These are phyloP conservation scores for Erpetoichthys calabaricus DNA, from an alignment of 2,797 vertebrate species.

Conservation along the genomic window DNA sequence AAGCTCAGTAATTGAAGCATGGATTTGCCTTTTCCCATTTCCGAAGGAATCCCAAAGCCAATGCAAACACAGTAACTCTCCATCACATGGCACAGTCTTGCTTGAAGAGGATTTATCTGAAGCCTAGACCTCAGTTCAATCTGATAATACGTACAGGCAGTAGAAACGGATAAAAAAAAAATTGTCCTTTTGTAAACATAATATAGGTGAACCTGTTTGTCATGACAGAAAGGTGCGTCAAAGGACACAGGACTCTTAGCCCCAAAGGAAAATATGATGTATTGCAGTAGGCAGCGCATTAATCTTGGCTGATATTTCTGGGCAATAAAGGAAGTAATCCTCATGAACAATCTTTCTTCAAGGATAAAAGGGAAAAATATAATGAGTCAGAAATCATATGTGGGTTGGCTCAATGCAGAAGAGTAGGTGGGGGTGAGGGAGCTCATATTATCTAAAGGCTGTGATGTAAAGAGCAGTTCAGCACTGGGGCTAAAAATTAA, in stretches of 20 bases:
- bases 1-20: not conserved
- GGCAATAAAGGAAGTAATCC: conserved; percentile 48
- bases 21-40: conserved; percentile 10
- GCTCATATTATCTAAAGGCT: conserved; percentile 18
- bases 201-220: conserved; percentile 43
- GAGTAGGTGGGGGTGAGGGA: conserved; percentile 6
- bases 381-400: conserved; percentile 33
- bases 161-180: conserved; percentile 26
- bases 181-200: conserved; percentile 47
- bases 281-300: conserved; percentile 40
- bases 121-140: conserved; percentile 25
- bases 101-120: conserved; percentile 30
- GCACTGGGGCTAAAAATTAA: conserved; percentile 16
- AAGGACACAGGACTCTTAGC: conserved; percentile 31
- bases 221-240: conserved; percentile 38
- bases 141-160: conserved; percentile 28
- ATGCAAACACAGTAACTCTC: conserved; percentile 20
- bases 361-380: conserved; percentile 39
- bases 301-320: conserved; percentile 49
- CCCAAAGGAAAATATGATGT: conserved; percentile 39
- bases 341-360: conserved; percentile 45
- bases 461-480: conserved; percentile 16
- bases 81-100: conserved; percentile 17
- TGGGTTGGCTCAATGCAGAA: conserved; percentile 19
- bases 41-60: conserved; percentile 10